Percentiles rank a stretch among this genome's conserved stretches.
Evolutionary conservation across 2,888 invertebrate genomes (phyloP).

Genomic region (Colostygia pectinataria): DNA sequence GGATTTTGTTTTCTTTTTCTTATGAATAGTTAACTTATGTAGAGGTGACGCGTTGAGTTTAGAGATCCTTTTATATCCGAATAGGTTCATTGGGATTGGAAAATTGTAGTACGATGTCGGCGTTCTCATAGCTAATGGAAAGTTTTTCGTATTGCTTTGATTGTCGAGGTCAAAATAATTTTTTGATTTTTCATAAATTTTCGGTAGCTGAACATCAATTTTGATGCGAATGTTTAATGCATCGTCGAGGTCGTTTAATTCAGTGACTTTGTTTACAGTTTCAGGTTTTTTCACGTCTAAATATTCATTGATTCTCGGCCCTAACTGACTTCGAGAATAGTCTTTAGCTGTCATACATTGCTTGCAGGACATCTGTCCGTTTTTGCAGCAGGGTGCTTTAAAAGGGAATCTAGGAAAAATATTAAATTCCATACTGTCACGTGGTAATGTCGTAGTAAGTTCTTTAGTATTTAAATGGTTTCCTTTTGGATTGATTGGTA

Average conservation of each 20-base stretch:
- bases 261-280: conserved; percentile 25
- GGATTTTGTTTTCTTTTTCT: conserved; percentile 64
- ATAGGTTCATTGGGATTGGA: conserved; percentile 58
- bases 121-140: conserved; percentile 47
- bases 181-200: conserved; percentile 39
- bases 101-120: conserved; percentile 60
- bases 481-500: conserved; percentile 48
- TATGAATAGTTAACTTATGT: conserved; percentile 66
- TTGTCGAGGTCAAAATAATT: conserved; percentile 38
- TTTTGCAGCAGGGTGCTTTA: conserved; percentile 56
- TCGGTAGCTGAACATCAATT: conserved; percentile 68
- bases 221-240: conserved; percentile 65
- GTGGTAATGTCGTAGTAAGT: conserved; percentile 13
- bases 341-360: conserved; percentile 47
- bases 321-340: conserved; percentile 20
- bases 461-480: conserved; percentile 44
- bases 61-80: conserved; percentile 50
- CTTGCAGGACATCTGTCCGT: conserved; percentile 56
- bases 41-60: conserved; percentile 49
- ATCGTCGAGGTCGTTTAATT: conserved; percentile 35
- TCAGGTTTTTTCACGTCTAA: conserved; percentile 32
- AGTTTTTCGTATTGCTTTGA: conserved; percentile 49
- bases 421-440: conserved; percentile 34
- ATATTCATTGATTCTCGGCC: conserved; percentile 29
- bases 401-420: conserved; percentile 35